Base-by-base conservation (phyloP, 2,888 invertebrate genomes). In the Ochropleura plecta region DNA sequence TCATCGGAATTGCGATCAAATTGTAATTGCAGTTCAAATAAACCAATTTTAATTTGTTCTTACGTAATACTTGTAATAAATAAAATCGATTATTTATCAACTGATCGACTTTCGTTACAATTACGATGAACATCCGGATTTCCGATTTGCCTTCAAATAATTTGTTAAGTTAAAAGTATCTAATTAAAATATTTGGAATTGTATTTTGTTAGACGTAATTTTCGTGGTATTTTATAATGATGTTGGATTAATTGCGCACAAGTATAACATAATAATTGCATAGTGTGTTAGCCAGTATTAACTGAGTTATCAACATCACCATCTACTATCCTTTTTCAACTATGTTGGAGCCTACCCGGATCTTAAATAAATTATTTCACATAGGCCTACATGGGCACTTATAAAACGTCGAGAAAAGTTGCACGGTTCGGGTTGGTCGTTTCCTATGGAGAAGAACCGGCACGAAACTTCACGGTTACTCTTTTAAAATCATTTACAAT, bases 51-150 rank as follows among this genome's bases (percentile, higher is more conserved):
- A 70, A 79, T 79, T 59, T 69, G 44, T 59, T 53, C 18, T 84
- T 84, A 48, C 62, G n/a, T 78, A 84, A 84, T 12, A 64, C 42
- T 72, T 76, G 67, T 71, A 70, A 82, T 83, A 69, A 20, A 44
- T 44, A 51, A 69, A 83, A 79, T 71, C 66, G 59, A 79, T 73
- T 60, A 46, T 53, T 67, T 65, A 40, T 53, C 72, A 77, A 40
- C 14, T 73, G 71, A 71, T 85, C 68, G 64, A 77, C 65, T 87
- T 84, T 76, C 76, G 49, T 62, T 73, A 69, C 64, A 53, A 78
- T 73, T 73, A 63, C 66, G 77, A 62, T 70, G 69, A 64, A 46
- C 59, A 30, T 68, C 67, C 76, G 79, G 76, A 83, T 80, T 68
- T 83, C 83, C 83, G 83, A 55, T 70, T 74, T 14, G 30, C 57